These are phyloP conservation scores for Conistra vaccinii DNA, from an alignment of 2,888 invertebrate genomes.

Conservation along the genomic window DNA sequence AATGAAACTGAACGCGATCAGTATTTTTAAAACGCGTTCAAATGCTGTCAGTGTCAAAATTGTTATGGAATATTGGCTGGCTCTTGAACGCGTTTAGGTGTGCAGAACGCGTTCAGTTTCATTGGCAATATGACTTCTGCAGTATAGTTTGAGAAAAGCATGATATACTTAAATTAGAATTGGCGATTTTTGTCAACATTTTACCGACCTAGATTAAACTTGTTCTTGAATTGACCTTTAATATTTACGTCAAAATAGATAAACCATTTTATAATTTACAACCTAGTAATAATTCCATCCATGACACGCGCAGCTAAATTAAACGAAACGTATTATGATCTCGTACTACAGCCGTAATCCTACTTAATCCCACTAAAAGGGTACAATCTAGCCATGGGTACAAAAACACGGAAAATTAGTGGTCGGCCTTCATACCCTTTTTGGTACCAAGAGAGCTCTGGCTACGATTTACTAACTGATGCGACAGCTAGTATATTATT, in stretches of 20 bases:
- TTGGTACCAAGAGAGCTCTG: constrained; percentile 1
- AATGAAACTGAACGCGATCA: too few relatives aligned
- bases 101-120: too few relatives aligned
- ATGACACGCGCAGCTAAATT: not conserved
- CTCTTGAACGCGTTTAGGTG: too few relatives aligned
- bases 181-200: not conserved
- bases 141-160: not conserved
- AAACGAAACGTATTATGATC: constrained; percentile 44
- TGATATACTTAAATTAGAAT: not conserved
- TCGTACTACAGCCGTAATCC: constrained; percentile 32
- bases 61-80: too few relatives aligned
- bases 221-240: not conserved
- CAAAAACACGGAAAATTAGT: constrained; percentile 39
- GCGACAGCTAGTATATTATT: not conserved
- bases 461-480: constrained; percentile 8
- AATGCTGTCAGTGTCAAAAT: too few relatives aligned
- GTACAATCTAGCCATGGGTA: constrained; percentile 21
- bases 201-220: too few relatives aligned
- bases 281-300: constrained; percentile 28
- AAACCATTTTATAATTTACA: constrained; percentile 6
- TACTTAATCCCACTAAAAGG: constrained; percentile 53
- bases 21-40: too few relatives aligned
- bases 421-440: constrained; percentile 29
- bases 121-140: not conserved
- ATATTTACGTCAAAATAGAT: constrained; percentile 14